phyloP scores from a whole-genome alignment of 2,113 vertebrate genomes.

The Prietella phreatophila region DNA sequence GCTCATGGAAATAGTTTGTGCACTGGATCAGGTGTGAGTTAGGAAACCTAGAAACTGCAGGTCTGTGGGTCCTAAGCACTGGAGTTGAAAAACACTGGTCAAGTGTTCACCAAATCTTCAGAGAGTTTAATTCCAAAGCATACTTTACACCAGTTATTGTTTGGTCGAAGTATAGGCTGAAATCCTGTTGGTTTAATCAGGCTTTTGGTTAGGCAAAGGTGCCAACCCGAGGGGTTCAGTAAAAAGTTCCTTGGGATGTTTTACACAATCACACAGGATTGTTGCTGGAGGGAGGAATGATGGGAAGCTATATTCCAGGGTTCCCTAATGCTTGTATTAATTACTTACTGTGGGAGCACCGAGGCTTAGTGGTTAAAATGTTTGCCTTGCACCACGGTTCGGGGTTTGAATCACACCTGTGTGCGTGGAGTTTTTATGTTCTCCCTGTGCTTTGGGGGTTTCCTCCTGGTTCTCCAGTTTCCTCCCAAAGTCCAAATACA shows the following conservation, averaged over 20 bases:
- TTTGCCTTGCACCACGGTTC: no score
- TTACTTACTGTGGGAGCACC: no score
- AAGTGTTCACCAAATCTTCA: not conserved
- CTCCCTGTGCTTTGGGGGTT: no score
- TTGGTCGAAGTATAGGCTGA: not conserved
- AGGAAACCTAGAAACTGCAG: not conserved
- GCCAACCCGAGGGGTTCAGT: not conserved
- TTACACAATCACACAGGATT: not conserved
- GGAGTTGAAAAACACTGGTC: not conserved
- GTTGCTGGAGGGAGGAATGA: not conserved
- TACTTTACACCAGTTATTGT: not conserved
- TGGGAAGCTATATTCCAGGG: not conserved
- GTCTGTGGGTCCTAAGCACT: not conserved
- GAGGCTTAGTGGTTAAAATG: no score
- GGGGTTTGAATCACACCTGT: no score
- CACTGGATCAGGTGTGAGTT: not conserved
- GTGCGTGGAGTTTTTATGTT: no score
- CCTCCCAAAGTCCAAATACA: no score
- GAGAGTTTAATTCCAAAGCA: not conserved
- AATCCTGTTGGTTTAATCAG: not conserved
- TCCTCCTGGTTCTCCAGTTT: no score
- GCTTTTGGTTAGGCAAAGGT: no score
- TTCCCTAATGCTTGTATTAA: not conserved
- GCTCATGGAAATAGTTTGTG: not conserved
- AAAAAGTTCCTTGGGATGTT: not conserved